A percentile compares a stretch with the other conserved stretches of the same genome.
Evolutionary conservation across 1,140 invertebrate genomes (phyloP).

Genomic region (Trachymyrmex septentrionalis): DNA sequence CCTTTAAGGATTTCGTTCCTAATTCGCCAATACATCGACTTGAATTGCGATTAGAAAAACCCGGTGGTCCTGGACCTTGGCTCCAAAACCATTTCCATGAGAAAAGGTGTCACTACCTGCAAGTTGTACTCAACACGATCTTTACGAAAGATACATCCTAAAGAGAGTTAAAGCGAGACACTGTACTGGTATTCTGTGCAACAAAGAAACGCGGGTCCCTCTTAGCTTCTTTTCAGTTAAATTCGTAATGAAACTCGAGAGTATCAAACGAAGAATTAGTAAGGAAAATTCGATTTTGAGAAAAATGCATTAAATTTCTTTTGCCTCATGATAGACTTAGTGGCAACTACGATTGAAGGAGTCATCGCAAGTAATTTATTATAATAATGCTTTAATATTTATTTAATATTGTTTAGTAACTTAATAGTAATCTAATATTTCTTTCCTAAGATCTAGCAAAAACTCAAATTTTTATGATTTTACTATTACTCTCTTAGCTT

Average conservation of each 20-base stretch:
- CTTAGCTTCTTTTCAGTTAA: not conserved
- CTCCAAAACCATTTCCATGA: slow-evolving; percentile 65
- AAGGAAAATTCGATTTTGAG: not conserved
- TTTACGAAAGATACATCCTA: slow-evolving; percentile 29
- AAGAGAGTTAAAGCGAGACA: slow-evolving; percentile 55
- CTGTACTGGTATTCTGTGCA: not conserved
- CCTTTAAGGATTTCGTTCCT: not conserved
- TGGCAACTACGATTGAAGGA: not conserved
- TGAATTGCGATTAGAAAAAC: slow-evolving; percentile 41
- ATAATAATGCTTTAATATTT: too few relatives aligned
- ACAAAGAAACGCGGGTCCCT: slow-evolving; percentile 49
- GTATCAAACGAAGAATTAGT: not conserved
- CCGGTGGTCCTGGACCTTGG: slow-evolving; percentile 41
- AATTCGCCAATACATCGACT: slow-evolving; percentile 11
- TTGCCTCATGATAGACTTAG: not conserved
- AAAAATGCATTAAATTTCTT: slow-evolving; percentile 12
- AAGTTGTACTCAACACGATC: slow-evolving; percentile 8
- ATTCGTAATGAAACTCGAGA: not conserved
- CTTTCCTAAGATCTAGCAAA: not conserved
- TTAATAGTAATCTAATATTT: not conserved
- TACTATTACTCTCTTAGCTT: not conserved
- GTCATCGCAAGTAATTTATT: not conserved
- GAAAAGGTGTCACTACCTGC: slow-evolving; percentile 67
- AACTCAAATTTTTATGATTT: not conserved
- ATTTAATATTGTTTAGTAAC: too few relatives aligned